phyloP scores from a whole-genome alignment of 2,113 vertebrate genomes.

The Elephas maximus region DNA sequence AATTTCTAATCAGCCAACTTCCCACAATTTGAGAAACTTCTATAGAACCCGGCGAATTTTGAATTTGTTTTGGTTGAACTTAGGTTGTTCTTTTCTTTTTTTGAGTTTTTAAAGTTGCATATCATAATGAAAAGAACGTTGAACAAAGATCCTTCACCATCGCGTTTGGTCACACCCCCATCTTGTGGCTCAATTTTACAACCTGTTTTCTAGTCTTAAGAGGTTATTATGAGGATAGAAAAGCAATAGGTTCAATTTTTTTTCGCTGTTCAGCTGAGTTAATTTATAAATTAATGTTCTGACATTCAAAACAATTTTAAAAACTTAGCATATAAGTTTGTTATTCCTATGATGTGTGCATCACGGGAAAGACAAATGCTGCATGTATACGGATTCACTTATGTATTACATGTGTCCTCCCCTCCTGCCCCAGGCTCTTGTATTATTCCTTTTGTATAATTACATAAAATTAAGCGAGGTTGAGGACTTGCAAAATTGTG shows the following conservation, averaged over 20 bases:
- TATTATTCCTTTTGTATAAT: not conserved
- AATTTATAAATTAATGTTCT: conserved; percentile 22
- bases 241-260: not conserved
- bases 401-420: not conserved
- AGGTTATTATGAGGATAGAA: not conserved
- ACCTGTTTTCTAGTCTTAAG: not conserved
- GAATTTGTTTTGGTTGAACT: not conserved
- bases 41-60: not conserved
- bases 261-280: conserved; percentile 46
- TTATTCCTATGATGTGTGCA: not conserved
- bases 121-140: not conserved
- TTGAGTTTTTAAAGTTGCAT: conserved; percentile 27
- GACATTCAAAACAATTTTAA: not conserved
- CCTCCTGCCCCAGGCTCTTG: not conserved
- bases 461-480: conserved; percentile 21
- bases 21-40: not conserved
- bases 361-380: not conserved
- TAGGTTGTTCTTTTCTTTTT: not conserved
- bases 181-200: conserved; percentile 32
- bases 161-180: not conserved
- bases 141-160: not conserved
- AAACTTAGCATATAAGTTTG: not conserved
- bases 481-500: not conserved
- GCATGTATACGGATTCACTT: not conserved
- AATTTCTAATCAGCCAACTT: not conserved